Conservation (phyloP, 2,888 invertebrate species). For the Ischnura elegans region DNA sequence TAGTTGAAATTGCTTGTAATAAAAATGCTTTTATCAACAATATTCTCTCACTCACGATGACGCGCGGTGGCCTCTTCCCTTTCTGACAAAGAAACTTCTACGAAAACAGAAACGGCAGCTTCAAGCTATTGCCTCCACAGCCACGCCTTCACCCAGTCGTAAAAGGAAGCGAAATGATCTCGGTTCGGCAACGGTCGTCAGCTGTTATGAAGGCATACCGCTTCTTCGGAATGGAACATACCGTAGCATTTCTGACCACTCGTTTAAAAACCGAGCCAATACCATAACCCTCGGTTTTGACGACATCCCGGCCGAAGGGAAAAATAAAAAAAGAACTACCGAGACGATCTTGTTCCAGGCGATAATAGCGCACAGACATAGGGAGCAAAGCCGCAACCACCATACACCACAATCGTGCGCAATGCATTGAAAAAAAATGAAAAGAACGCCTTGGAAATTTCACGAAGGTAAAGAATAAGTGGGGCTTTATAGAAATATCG, state of each 20-base stretch:
- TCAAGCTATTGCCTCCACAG: neutral
- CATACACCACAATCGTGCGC: neutral
- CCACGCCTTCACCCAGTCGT: neutral
- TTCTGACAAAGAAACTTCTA: neutral
- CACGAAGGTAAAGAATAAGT: neutral
- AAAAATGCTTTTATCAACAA: neutral
- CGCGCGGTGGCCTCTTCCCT: neutral
- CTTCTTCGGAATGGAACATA: neutral
- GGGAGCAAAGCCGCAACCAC: neutral
- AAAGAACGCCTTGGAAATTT: neutral
- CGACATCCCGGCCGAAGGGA: neutral
- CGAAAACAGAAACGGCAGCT: neutral
- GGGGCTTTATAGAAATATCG: neutral
- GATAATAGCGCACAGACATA: neutral
- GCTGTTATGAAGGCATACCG: neutral
- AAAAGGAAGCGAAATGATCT: neutral
- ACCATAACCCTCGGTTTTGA: constrained; percentile 1
- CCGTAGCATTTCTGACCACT: neutral
- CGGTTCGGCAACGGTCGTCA: neutral
- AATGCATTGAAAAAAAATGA: neutral
- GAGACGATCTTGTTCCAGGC: neutral
- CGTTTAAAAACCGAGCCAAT: constrained; percentile 12
- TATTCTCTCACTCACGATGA: neutral
- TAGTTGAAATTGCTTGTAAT: neutral
- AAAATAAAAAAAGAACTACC: neutral